A percentile compares a stretch with the other conserved stretches of the same genome.
Conservation (phyloP, 2,113 vertebrate species). For the Platichthys flesus region DNA sequence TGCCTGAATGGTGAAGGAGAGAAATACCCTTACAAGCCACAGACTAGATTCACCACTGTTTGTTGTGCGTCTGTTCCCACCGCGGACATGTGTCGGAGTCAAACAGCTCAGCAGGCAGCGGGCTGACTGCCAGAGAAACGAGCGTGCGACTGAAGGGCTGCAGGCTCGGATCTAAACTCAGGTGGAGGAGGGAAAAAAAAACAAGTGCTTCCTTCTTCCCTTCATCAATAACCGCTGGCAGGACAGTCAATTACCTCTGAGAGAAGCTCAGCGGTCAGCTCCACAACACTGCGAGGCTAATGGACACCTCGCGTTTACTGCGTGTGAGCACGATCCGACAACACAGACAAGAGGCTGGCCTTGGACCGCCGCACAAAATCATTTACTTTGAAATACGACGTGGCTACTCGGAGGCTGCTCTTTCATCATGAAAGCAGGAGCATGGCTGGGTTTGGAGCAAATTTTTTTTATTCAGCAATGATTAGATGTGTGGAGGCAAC, state of each 20-base stretch:
- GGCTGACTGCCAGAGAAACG: conserved; percentile 11
- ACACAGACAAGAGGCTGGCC: conserved; percentile 6
- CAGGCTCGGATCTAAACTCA: conserved; percentile 43
- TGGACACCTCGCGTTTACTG: conserved; percentile 17
- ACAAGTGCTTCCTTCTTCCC: conserved; percentile 41
- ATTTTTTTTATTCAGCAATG: conserved; percentile 12
- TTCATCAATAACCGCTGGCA: conserved; percentile 59
- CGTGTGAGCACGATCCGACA: background rate
- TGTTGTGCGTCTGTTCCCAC: conserved; percentile 1
- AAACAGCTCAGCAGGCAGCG: conserved; percentile 38
- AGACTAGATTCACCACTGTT: conserved; percentile 3
- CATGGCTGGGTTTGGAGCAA: background rate
- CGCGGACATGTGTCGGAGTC: conserved; percentile 19
- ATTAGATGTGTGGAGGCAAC: conserved; percentile 25
- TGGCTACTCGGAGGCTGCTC: conserved; percentile 9
- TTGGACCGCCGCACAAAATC: conserved; percentile 11
- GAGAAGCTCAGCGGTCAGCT: conserved; percentile 24
- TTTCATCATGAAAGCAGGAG: conserved; percentile 28
- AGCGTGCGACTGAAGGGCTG: conserved; percentile 22
- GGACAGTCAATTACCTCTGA: conserved; percentile 51
- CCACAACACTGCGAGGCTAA: conserved; percentile 22
- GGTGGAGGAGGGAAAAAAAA: conserved; percentile 26
- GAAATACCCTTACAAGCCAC: background rate
- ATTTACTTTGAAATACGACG: conserved; percentile 19
- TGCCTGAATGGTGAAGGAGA: background rate